Conservation (phyloP, 2,797 vertebrate species). For the Ibycter americanus region DNA sequence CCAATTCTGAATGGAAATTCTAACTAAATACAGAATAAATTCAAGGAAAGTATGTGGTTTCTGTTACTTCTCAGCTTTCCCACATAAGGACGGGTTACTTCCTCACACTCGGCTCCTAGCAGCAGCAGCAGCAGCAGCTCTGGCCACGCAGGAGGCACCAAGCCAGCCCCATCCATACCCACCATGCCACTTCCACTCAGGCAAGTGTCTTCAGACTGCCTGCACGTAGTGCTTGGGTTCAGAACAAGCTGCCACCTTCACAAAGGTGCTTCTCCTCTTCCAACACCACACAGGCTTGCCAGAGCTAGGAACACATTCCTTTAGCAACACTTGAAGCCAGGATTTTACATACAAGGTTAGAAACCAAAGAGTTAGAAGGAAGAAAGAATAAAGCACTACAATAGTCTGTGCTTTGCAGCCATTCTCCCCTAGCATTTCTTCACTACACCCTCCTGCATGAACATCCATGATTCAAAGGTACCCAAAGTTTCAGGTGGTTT, state of each 20-base stretch:
- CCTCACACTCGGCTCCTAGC: neutral
- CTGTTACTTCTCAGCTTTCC: neutral
- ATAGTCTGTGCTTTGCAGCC: fast-evolving
- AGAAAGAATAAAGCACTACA: neutral
- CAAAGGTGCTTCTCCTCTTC: neutral
- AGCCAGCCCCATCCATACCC: neutral
- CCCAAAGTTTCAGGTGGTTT: neutral
- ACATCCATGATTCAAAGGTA: neutral
- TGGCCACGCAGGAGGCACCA: neutral
- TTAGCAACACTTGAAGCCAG: neutral
- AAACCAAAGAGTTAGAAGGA: neutral
- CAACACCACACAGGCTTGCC: neutral
- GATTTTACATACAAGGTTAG: neutral
- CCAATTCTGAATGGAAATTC: neutral
- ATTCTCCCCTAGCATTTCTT: neutral
- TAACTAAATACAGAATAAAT: neutral
- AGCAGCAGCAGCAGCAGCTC: neutral
- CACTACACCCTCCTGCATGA: neutral
- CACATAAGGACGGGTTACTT: fast-evolving
- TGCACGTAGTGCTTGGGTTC: fast-evolving
- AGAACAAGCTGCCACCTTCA: neutral
- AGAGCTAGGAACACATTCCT: neutral
- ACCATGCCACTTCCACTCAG: neutral
- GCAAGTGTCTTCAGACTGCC: neutral
- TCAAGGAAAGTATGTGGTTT: neutral